phyloP scores from a whole-genome alignment of 2,797 vertebrate genomes.

The Rhinogobio ventralis region DNA sequence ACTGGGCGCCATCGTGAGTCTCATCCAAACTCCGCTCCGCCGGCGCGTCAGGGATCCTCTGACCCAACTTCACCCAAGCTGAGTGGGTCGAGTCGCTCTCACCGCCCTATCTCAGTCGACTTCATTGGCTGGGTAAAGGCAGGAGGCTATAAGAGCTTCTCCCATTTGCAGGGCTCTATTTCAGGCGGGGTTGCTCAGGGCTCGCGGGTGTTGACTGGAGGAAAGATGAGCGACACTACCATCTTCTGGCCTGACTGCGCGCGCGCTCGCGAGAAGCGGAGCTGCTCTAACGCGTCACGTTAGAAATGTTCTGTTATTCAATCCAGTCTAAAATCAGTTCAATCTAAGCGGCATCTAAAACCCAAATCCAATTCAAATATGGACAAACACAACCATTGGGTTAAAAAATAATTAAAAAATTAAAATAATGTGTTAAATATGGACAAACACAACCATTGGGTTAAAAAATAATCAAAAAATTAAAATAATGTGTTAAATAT shows the following conservation, averaged over 20 bases:
- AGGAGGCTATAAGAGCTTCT: background rate
- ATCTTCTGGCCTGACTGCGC: slow-evolving; percentile 32
- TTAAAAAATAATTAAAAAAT: too few relatives aligned
- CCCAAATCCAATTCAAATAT: too few relatives aligned
- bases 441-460: background rate
- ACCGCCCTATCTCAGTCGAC: background rate
- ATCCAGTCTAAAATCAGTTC: background rate
- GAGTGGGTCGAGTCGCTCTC: background rate
- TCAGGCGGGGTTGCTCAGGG: slow-evolving; percentile 24
- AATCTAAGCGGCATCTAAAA: too few relatives aligned
- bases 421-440: too few relatives aligned
- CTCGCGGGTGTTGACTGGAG: background rate
- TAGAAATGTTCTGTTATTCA: background rate
- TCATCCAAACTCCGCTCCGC: background rate
- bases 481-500: too few relatives aligned
- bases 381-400: too few relatives aligned
- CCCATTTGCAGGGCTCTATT: slow-evolving; percentile 6
- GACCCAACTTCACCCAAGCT: background rate
- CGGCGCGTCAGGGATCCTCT: background rate
- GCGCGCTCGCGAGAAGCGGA: too few relatives aligned
- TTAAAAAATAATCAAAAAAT: too few relatives aligned
- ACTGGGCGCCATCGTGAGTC: slow-evolving; percentile 60
- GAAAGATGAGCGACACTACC: slow-evolving; percentile 18
- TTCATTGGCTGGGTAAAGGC: slow-evolving; percentile 42
- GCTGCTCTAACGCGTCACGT: background rate